Evolutionary conservation across 2,888 invertebrate genomes (phyloP).

Genomic region (Thysanoteuthis rhombus): DNA sequence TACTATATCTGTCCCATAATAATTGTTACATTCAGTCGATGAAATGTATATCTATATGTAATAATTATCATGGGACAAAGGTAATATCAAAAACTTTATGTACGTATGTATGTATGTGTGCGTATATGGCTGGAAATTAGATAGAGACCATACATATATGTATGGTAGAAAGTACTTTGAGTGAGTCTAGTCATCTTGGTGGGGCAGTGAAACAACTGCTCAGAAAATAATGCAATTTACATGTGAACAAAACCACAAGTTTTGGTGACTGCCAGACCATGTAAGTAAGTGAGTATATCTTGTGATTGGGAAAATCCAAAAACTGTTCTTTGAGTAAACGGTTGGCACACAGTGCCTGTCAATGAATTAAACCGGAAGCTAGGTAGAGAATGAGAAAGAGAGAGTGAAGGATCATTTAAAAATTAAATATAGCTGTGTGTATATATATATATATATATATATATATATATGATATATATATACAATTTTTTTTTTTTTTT

Average conservation of each 20-base stretch:
- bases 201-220: not conserved
- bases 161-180: too few relatives aligned
- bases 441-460: slow-evolving; percentile 12
- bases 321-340: not conserved
- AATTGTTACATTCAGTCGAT: too few relatives aligned
- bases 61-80: too few relatives aligned
- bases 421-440: not conserved
- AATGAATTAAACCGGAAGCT: not conserved
- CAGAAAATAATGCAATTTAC: not conserved
- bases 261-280: not conserved
- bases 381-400: not conserved
- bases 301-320: not conserved
- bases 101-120: not conserved
- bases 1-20: too few relatives aligned
- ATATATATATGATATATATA: not conserved
- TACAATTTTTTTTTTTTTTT: not conserved
- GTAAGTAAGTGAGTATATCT: not conserved
- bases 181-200: not conserved
- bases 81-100: not conserved
- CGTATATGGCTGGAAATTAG: not conserved
- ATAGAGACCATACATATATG: not conserved
- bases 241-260: not conserved
- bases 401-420: not conserved
- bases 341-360: not conserved
- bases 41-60: too few relatives aligned